These are phyloP conservation scores for Montifringilla adamsi DNA, from an alignment of 2,113 vertebrate species.

Conservation along the genomic window DNA sequence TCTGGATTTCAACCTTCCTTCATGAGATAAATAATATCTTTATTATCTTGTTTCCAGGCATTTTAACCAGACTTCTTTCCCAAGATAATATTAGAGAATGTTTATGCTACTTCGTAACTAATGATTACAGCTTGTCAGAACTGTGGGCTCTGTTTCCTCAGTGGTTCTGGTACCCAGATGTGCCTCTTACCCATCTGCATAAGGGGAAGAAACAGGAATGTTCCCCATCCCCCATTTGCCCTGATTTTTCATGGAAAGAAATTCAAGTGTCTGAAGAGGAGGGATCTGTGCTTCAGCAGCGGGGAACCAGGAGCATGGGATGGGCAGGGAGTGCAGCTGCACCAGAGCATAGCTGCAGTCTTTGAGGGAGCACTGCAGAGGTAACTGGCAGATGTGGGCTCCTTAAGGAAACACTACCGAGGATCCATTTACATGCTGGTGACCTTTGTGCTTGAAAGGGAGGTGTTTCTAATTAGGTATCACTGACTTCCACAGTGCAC, in stretches of 20 bases:
- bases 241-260: neutral
- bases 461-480: neutral
- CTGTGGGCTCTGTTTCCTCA: neutral
- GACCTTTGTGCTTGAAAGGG: neutral
- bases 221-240: neutral
- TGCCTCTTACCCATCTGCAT: neutral
- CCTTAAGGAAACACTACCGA: neutral
- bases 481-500: neutral
- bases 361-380: neutral
- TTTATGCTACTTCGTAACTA: neutral
- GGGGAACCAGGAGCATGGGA: neutral
- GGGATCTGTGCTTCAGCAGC: neutral
- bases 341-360: neutral
- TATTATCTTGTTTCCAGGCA: neutral
- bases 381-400: neutral
- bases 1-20: neutral
- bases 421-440: neutral
- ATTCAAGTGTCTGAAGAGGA: neutral
- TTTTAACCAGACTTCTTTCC: neutral
- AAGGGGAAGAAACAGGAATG: neutral
- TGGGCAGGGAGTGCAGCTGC: neutral
- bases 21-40: neutral
- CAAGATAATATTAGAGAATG: neutral
- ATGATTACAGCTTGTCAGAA: neutral
- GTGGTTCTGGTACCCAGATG: neutral